Conservation (phyloP, 2,113 vertebrate genomes). For the Myrmophylax atrothorax region DNA sequence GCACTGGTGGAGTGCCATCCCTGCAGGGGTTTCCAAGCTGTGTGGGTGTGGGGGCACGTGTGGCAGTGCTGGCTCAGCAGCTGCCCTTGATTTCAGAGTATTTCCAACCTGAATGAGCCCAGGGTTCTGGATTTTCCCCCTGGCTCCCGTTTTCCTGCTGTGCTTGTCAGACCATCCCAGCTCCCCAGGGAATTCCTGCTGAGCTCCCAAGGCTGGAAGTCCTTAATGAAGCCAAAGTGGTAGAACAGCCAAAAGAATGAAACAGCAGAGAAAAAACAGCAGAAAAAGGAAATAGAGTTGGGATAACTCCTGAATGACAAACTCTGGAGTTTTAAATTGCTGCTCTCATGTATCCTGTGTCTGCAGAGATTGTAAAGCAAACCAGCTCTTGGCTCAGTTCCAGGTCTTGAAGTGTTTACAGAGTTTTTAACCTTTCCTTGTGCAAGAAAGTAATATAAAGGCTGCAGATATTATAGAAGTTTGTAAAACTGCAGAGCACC, state of each 20-base stretch:
- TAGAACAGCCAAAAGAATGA: background rate
- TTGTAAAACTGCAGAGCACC: background rate
- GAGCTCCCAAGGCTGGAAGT: rapidly evolving
- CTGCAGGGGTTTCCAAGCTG: background rate
- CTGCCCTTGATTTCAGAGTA: rapidly evolving
- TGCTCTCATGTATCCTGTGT: rapidly evolving
- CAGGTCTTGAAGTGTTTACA: background rate
- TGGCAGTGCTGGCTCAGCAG: background rate
- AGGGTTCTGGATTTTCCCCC: rapidly evolving
- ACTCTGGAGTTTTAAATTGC: background rate
- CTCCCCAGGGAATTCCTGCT: rapidly evolving
- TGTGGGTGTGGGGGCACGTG: background rate
- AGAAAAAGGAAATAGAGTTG: background rate
- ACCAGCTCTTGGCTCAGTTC: background rate
- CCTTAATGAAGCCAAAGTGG: background rate
- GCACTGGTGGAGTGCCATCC: background rate
- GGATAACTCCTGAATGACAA: background rate
- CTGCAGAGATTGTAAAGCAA: background rate
- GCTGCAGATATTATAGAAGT: background rate
- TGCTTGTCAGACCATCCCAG: background rate
- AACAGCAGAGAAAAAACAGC: background rate
- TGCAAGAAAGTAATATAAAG: background rate
- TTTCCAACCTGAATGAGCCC: rapidly evolving
- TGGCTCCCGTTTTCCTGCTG: background rate
- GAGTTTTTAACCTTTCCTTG: background rate